A percentile compares a stretch with the other conserved stretches of the same genome.
Evolutionary conservation across 2,113 vertebrate genomes (phyloP).

Genomic region (Mungos mungo): DNA sequence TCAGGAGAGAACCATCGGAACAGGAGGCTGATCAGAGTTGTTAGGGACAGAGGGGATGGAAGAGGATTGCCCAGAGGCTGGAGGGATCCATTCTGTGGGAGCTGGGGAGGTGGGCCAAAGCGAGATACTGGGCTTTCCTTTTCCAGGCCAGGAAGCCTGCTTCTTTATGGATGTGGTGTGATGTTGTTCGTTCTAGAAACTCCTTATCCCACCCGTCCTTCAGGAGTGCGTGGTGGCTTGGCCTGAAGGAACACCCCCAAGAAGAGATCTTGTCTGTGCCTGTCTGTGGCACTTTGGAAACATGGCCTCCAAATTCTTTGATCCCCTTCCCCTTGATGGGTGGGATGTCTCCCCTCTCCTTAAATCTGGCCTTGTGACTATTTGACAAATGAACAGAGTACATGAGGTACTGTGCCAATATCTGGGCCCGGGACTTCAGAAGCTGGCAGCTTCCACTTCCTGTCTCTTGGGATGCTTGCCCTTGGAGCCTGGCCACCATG

Average conservation of each 20-base stretch:
- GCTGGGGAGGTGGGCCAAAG: not conserved
- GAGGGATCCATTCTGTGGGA: not conserved
- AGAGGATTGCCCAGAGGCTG: not conserved
- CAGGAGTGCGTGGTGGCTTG: accelerated
- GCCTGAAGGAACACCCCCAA: not conserved
- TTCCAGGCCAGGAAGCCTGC: too few species aligned
- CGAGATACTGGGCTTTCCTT: not conserved
- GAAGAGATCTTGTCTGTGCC: not conserved
- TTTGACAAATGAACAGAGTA: conserved; percentile 20
- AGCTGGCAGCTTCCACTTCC: conserved; percentile 55
- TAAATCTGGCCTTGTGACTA: conserved; percentile 18
- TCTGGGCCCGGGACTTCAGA: conserved; percentile 41
- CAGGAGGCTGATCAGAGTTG: not conserved
- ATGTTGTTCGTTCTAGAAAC: not conserved
- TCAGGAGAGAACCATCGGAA: not conserved
- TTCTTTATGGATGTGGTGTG: not conserved
- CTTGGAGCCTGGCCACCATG: conserved; percentile 24
- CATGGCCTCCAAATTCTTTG: not conserved
- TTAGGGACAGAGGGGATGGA: not conserved
- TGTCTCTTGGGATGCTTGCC: conserved; percentile 44
- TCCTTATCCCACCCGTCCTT: accelerated
- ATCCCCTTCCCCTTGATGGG: not conserved
- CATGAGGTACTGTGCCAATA: not conserved
- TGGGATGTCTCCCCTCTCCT: not conserved
- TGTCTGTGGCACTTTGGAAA: not conserved